Evolutionary conservation across 2,888 invertebrate species (phyloP), one percentile per base, ranked within the genome.

Genomic region (Acanthosepion esculentum): DNA sequence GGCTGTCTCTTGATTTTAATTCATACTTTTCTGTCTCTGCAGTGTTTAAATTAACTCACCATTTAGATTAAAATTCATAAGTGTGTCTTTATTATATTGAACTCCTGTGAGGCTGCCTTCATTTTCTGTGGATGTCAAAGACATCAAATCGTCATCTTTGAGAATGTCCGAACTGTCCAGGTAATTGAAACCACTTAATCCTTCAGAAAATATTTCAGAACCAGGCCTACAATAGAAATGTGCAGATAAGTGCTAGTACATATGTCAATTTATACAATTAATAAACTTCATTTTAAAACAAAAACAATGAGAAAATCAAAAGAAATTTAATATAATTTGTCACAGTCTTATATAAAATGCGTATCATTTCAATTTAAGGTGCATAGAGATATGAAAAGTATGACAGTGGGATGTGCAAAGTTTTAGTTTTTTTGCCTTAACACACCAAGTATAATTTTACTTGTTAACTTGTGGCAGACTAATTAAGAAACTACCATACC

Each of bases 141-240:
- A 93, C 93, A 93, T 53, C 93, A 93, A n/a, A 50, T 93, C 93
- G 53, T 93, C 93, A n/a, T 93, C 93, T 29, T 93, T 93, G 15
- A 93, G 48, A 2, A 93, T 53, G 53, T 93, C 93, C 18, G 93
- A 93, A 93, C 50, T n/a, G 48, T 93, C 93, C 12, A 93, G 93
- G 53, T 53, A 93, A 93, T 53, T n/a, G n/a, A 93, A 93, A 12
- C 93, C 93, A 50, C 48, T 48, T n/a, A 93, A 53, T n/a, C 53
- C 93, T 29, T 93, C 93, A 29, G 53, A 12, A 48, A 93, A 18
- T 8, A 48, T 48, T 29, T 93, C 93, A 48, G 93, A 48, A 48
- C 50, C 50, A n/a, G 18, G 33, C 26, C 93, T 93, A 93, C 93
- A 93, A 93, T 3, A 48, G 15, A 91, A 91, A 64, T 26, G 23